Conservation (phyloP, 2,113 vertebrate genomes). For the Anoura caudifer region DNA sequence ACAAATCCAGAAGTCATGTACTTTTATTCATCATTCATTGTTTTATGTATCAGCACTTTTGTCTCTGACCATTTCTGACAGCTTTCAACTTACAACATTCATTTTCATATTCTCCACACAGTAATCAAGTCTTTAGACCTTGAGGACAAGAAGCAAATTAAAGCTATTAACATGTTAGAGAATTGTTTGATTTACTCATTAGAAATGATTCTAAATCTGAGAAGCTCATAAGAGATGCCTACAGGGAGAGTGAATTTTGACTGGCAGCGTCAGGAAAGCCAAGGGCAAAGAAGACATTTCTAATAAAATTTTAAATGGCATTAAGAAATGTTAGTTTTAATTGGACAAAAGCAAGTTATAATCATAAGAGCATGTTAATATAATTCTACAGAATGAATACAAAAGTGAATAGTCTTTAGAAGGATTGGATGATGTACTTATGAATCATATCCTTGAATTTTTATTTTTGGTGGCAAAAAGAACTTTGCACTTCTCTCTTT, state of each 20-base stretch:
- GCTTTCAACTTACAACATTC: constrained; percentile 77
- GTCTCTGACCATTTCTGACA: constrained; percentile 70
- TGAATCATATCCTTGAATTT: not conserved
- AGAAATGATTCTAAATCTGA: constrained; percentile 77
- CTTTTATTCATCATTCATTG: constrained; percentile 57
- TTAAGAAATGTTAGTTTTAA: constrained; percentile 44
- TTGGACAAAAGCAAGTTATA: not conserved
- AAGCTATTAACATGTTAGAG: constrained; percentile 80
- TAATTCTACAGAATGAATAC: not conserved
- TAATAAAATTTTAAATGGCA: constrained; percentile 64
- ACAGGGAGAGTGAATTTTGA: constrained; percentile 75
- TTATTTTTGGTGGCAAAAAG: not conserved
- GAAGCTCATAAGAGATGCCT: constrained; percentile 74
- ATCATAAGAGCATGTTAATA: constrained; percentile 21
- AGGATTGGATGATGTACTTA: not conserved
- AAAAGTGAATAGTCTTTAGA: not conserved
- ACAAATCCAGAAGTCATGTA: constrained; percentile 44
- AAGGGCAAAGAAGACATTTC: constrained; percentile 68
- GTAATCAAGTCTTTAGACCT: constrained; percentile 82
- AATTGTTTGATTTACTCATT: constrained; percentile 82
- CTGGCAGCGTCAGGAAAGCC: constrained; percentile 74
- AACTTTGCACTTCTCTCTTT: not conserved
- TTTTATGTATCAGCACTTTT: constrained; percentile 72
- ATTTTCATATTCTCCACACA: constrained; percentile 77
- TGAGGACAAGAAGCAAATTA: constrained; percentile 82